Evolutionary conservation across 2,113 vertebrate species (phyloP).

Genomic region (Acanthisitta chloris): DNA sequence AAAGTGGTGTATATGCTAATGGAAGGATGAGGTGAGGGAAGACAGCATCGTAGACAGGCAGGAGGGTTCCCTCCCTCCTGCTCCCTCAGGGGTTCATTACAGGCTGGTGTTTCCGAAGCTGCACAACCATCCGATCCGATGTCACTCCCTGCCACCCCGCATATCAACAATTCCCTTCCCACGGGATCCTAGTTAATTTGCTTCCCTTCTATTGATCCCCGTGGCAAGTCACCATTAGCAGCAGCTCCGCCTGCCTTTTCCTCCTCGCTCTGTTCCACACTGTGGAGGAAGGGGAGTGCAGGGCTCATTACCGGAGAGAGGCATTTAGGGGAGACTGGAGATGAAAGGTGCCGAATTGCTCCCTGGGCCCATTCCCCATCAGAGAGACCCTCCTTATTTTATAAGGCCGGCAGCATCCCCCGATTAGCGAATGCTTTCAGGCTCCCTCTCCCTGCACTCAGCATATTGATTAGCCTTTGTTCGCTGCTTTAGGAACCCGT

Average conservation of each 20-base stretch:
- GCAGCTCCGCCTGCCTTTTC: slow-evolving; percentile 14
- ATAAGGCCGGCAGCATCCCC: background rate
- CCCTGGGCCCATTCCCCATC: background rate
- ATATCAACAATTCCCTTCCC: slow-evolving; percentile 54
- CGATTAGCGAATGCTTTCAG: slow-evolving; percentile 41
- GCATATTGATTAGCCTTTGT: slow-evolving; percentile 63
- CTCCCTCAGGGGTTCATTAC: slow-evolving; percentile 54
- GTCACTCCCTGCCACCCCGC: background rate
- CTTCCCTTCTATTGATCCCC: slow-evolving; percentile 57
- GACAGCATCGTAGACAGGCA: background rate
- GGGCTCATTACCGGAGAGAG: slow-evolving; percentile 19
- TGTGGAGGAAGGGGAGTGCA: background rate
- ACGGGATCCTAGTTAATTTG: slow-evolving; percentile 54
- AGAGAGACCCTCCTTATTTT: background rate
- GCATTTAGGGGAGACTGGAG: background rate
- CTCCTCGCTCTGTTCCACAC: background rate
- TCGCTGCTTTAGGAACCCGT: slow-evolving; percentile 47
- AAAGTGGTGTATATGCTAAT: background rate
- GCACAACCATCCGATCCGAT: background rate
- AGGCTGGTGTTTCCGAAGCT: background rate
- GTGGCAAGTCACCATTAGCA: slow-evolving; percentile 52
- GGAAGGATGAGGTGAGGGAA: background rate
- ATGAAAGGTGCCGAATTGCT: slow-evolving; percentile 33
- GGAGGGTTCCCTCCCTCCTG: background rate
- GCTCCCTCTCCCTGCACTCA: slow-evolving; percentile 7